Evolutionary conservation across 2,888 invertebrate genomes (phyloP).

Genomic region (Drosophila ustulata): DNA sequence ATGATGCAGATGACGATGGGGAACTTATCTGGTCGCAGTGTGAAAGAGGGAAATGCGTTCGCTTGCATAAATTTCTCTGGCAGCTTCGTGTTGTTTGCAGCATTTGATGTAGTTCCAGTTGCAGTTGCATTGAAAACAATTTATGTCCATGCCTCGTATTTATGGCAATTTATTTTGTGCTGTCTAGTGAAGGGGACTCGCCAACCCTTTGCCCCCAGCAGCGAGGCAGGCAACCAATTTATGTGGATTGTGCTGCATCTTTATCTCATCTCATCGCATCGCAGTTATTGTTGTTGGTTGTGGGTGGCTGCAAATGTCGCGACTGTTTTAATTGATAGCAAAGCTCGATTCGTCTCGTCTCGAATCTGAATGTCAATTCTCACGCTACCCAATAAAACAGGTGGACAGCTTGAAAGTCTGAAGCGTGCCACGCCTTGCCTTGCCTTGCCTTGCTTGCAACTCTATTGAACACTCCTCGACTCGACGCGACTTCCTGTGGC

Average conservation of each 20-base stretch:
- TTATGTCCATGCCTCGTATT: constrained; percentile 74
- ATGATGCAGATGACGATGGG: neutral
- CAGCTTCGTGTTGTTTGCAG: constrained; percentile 22
- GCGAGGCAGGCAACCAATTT: constrained; percentile 31
- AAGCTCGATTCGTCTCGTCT: neutral
- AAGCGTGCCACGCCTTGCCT: constrained; percentile 36
- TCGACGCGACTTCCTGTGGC: constrained; percentile 64
- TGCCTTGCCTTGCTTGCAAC: constrained; percentile 34
- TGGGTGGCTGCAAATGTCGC: constrained; percentile 47
- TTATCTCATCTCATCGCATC: neutral
- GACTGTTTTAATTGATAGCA: constrained; percentile 51
- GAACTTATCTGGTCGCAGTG: constrained; percentile 16
- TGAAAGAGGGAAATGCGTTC: constrained; percentile 59
- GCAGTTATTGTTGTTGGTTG: constrained; percentile 1
- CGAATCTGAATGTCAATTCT: constrained; percentile 35
- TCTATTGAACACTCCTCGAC: constrained; percentile 56
- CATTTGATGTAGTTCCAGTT: constrained; percentile 29
- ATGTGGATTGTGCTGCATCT: constrained; percentile 28
- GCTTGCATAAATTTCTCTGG: constrained; percentile 66
- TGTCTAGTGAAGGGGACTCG: constrained; percentile 44
- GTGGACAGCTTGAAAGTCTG: constrained; percentile 31
- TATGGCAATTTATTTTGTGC: constrained; percentile 74
- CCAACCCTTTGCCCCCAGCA: constrained; percentile 9
- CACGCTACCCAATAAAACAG: constrained; percentile 42
- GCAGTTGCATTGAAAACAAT: constrained; percentile 77